Percentiles rank a stretch among this genome's conserved stretches.
These are phyloP conservation scores for Diabrotica virgifera DNA, from an alignment of 1,140 invertebrate species.

Conservation along the genomic window DNA sequence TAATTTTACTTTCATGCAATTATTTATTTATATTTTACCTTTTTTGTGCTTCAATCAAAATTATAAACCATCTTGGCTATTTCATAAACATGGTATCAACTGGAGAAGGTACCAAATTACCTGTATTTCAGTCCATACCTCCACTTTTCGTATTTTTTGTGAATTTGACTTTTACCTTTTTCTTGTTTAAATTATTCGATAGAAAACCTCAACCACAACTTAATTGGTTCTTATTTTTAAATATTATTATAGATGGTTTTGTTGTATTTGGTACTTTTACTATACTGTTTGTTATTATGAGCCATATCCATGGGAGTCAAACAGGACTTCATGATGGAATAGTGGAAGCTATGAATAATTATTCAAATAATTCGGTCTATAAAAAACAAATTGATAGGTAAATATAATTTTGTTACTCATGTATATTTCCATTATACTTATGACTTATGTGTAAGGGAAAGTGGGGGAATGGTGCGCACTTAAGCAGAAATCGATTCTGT, in stretches of 20 bases:
- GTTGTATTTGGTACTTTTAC: conserved; percentile 31
- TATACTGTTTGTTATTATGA: conserved; percentile 33
- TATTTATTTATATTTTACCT: conserved; percentile 29
- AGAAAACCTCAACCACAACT: conserved; percentile 19
- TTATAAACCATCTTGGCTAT: conserved; percentile 35
- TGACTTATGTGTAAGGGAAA: too few species aligned
- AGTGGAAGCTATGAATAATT: conserved; percentile 41
- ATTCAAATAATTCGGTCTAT: conserved; percentile 34
- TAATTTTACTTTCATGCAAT: conserved; percentile 15
- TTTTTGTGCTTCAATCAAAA: conserved; percentile 31
- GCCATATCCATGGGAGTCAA: conserved; percentile 34
- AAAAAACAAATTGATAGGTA: conserved; percentile 41
- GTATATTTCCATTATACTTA: too few species aligned
- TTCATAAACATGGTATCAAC: conserved; percentile 41
- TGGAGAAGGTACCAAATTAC: conserved; percentile 36
- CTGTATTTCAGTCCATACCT: conserved; percentile 31
- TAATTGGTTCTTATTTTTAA: conserved; percentile 34
- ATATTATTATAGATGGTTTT: conserved; percentile 23
- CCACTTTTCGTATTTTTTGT: conserved; percentile 32
- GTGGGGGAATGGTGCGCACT: too few species aligned
- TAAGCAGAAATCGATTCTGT: too few species aligned
- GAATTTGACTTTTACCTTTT: conserved; percentile 31
- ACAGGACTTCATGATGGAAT: conserved; percentile 40
- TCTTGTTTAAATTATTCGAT: conserved; percentile 31
- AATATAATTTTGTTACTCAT: neutral